phyloP scores from a whole-genome alignment of 2,797 vertebrate genomes.

The Erpetoichthys calabaricus region DNA sequence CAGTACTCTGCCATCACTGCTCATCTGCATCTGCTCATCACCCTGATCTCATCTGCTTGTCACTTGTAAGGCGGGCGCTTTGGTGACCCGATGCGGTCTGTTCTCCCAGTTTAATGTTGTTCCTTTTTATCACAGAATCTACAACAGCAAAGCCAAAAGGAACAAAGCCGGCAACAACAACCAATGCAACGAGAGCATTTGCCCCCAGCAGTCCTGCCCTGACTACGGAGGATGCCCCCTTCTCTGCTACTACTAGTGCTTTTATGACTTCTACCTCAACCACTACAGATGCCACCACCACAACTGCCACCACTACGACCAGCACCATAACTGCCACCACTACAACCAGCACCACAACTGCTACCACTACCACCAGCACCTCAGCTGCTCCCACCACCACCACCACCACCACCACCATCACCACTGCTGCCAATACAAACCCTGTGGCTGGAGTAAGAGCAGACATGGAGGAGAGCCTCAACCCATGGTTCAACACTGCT shows the following conservation, averaged over 20 bases:
- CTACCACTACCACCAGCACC: constrained; percentile 13
- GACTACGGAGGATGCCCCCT: too few species aligned
- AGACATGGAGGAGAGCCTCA: too few species aligned
- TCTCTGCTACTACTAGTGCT: too few species aligned
- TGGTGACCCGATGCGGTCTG: background rate
- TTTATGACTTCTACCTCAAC: background rate
- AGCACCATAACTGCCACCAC: constrained; percentile 14
- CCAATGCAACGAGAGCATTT: background rate
- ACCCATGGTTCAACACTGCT: too few species aligned
- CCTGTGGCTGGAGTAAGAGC: constrained; percentile 12
- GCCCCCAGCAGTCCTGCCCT: too few species aligned
- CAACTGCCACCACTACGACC: constrained; percentile 1
- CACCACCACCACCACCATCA: constrained; percentile 26
- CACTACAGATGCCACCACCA: constrained; percentile 7
- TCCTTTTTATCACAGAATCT: constrained; percentile 12
- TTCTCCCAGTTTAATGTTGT: constrained; percentile 16
- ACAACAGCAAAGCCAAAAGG: constrained; percentile 15
- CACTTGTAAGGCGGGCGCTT: too few species aligned
- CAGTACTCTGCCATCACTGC: too few species aligned
- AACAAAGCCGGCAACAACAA: constrained; percentile 12
- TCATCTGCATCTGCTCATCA: too few species aligned
- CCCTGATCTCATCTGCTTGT: too few species aligned
- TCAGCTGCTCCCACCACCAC: constrained; percentile 18
- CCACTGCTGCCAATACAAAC: constrained; percentile 10
- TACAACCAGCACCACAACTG: constrained; percentile 7